Evolutionary conservation across 2,888 invertebrate species (phyloP).

Genomic region (Rhopalosiphum nymphaeae): DNA sequence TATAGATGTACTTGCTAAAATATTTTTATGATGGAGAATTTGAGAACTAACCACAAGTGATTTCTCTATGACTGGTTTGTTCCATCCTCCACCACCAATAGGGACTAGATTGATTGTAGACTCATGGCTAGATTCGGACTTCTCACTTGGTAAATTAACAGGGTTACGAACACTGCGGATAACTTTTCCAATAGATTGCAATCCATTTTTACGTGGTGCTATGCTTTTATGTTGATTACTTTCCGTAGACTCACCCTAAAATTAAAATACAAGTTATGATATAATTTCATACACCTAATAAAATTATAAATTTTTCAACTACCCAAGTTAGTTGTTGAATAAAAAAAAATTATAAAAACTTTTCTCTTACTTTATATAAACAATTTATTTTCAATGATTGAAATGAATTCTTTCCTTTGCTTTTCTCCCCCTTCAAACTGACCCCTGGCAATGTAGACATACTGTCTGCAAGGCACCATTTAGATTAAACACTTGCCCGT

Average conservation of each 20-base stretch:
- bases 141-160: conserved; percentile 98
- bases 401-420: conserved; percentile 81
- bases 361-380: conserved; percentile 76
- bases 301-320: neutral
- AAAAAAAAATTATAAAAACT: neutral
- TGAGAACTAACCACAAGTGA: conserved; percentile 64
- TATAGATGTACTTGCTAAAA: neutral
- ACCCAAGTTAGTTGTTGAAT: neutral
- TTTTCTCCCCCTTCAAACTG: conserved; percentile 87
- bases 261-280: conserved; percentile 78
- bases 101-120: conserved; percentile 84
- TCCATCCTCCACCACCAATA: conserved; percentile 85
- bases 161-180: conserved; percentile 98
- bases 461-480: conserved; percentile 96
- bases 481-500: conserved; percentile 81
- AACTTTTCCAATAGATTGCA: conserved; percentile 99
- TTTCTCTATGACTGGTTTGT: conserved; percentile 72
- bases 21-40: neutral
- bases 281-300: neutral
- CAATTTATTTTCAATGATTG: conserved; percentile 98
- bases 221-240: conserved; percentile 83
- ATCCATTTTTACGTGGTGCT: conserved; percentile 93
- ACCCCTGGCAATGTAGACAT: conserved; percentile 96
- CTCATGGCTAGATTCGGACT: conserved; percentile 91
- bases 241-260: conserved; percentile 74